Conservation (phyloP, 2,113 vertebrate species). For the Pontoporia blainvillei region DNA sequence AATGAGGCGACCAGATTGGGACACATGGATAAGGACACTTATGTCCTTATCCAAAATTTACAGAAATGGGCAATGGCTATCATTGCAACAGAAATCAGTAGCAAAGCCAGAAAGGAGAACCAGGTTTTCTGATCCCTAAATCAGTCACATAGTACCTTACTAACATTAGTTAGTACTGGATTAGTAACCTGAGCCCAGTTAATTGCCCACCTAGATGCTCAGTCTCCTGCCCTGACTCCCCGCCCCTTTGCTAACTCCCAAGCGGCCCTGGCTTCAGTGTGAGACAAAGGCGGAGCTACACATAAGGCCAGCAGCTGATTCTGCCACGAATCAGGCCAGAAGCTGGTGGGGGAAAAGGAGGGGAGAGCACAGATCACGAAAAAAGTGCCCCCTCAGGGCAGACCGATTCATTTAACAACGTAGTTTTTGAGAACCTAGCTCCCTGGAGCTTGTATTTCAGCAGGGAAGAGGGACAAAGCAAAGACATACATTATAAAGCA, state of each 20-base stretch:
- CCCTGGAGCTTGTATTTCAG: neutral
- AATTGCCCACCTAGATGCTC: neutral
- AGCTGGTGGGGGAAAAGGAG: neutral
- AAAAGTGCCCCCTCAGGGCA: neutral
- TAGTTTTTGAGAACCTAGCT: neutral
- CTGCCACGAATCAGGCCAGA: neutral
- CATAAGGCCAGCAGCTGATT: neutral
- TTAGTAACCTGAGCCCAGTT: neutral
- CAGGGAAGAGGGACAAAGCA: neutral
- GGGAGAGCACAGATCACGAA: neutral
- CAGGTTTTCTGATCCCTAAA: neutral
- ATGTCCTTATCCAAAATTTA: neutral
- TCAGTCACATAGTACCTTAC: neutral
- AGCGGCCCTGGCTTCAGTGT: neutral
- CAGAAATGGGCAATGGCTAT: neutral
- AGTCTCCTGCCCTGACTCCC: neutral
- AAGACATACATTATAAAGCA: neutral
- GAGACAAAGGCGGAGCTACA: neutral
- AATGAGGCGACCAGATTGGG: neutral
- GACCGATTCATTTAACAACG: neutral
- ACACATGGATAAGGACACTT: neutral
- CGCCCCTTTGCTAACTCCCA: neutral
- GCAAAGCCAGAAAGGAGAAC: neutral
- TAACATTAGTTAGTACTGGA: neutral
- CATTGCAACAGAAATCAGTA: neutral